Evolutionary conservation across 1,140 invertebrate species (phyloP), one percentile per base, ranked within the genome.

Genomic region (Bradynema listronoti): DNA sequence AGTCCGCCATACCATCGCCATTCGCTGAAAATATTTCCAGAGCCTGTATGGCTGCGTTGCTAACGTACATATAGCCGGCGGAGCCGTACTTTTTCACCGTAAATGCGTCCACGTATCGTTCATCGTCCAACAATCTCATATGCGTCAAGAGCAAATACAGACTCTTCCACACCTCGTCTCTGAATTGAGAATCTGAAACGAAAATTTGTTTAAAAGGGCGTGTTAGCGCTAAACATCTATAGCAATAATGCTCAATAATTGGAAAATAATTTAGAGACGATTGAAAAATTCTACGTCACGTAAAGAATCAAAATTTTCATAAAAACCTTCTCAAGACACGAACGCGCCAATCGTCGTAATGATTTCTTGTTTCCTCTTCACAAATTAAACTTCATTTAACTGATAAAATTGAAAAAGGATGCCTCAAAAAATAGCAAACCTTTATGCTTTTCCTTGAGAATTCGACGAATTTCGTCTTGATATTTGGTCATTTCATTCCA

Each of bases 61-160:
- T 36, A 30, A 66, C 9, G 27, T 63, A n/a, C 62, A 63, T 63
- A 33, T 32, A 62, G 6, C 58, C 60, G 32, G 22, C 30, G 24
- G 56, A 49, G 1, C 16, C 58, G 34, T 55, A 66, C 9, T 62
- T 61, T 5, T 39, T 14, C n/a, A 63, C n/a, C 5, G 58, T 27
- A 56, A 61, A 61, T 2, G 58, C 39, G 6, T 62, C 16, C 24
- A 41, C 39, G 36, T 58, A 67, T 36, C 64, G 39, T 4, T 24
- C 11, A 56, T 61, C 58, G 2, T 9, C 41, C 58, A 61, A 27
- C 34, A 61, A 39, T 11, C 46, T 58, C 3, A 47, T 6, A 29
- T 63, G 24, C n/a, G 29, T n/a, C 14, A 65, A 24, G 16, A 61
- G 62, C 11, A 34, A 22, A 22, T 22, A 33, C 22, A 59, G 29